Conservation (phyloP, 2,888 invertebrate species). For the Oxytorus armatus region DNA sequence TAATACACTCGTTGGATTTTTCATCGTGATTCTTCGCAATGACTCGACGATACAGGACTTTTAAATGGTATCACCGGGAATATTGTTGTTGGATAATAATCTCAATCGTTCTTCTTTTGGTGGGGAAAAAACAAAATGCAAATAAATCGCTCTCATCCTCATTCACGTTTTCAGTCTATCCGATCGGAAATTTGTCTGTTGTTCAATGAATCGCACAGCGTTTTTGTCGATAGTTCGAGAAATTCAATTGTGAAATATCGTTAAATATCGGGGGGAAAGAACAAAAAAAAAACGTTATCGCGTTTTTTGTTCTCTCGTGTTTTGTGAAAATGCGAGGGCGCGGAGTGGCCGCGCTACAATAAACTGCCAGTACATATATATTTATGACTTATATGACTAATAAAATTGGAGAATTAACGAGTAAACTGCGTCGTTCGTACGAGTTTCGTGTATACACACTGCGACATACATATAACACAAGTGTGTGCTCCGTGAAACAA, state of each 20-base stretch:
- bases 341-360: background rate
- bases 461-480: conserved; percentile 29
- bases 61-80: background rate
- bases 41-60: background rate
- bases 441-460: conserved; percentile 22
- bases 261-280: too few species aligned
- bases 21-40: conserved; percentile 1
- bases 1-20: background rate
- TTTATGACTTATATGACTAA: conserved; percentile 17
- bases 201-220: too few species aligned
- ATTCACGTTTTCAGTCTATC: too few species aligned
- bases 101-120: too few species aligned
- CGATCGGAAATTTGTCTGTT: too few species aligned
- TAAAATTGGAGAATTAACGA: conserved; percentile 59
- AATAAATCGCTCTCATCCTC: too few species aligned
- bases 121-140: too few species aligned
- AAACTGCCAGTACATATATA: background rate
- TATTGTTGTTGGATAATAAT: background rate
- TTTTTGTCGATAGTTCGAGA: too few species aligned
- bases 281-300: too few species aligned
- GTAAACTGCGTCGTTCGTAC: conserved; percentile 54
- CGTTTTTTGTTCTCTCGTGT: too few species aligned
- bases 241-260: too few species aligned
- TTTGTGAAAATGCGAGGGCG: too few species aligned
- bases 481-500: conserved; percentile 54